Base-by-base conservation (phyloP, 2,113 vertebrate species). In the Melanerpes formicivorus region DNA sequence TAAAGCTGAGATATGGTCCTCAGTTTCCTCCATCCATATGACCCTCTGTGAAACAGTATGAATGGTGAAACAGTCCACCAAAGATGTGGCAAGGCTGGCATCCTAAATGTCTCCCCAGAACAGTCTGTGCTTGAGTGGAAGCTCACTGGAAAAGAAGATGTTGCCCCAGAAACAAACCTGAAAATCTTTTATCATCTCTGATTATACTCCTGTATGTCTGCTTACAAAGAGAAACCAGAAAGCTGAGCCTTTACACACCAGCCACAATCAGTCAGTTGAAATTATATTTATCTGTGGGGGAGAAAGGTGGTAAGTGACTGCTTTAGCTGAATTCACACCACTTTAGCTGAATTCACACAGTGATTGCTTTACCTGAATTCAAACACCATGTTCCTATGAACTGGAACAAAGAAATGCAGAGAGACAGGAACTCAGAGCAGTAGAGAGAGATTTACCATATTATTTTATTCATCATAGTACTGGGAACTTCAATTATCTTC, bases 401-500 rank as follows among this genome's bases (percentile, higher is more conserved):
- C 63, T 76, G 32, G 40, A 90, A 63, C 18, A 58, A 18, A 74
- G 73, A 85, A 87, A 85, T 44, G 44, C 5, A 56, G 62, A 63
- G 30, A 85, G 81, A 65, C 21, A 79, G 83, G 65, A 90, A 56
- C 77, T 78, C 77, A 72, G 80, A 94, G 59, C 25, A 48, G 66
- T 10, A 80, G 29, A 65, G 46, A 56, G 27, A 90, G 37, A 76
- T 55, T 81, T 78, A 86, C 81, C 42, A 80, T 66, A 66, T 52
- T 63, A n/a, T 87, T 92, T 91, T 79, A 59, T 69, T 78, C 72
- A 89, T 83, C 87, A n/a, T 77, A 80, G 62, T 75, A 81, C 63
- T 78, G 80, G 62, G 55, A 94, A 78, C 59, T 59, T 92, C 71
- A 87, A 80, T 96, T 93, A 94, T 75, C 84, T 93, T 96, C 67